phyloP scores from a whole-genome alignment of 2,113 vertebrate species.

The Chascanopsetta lugubris region DNA sequence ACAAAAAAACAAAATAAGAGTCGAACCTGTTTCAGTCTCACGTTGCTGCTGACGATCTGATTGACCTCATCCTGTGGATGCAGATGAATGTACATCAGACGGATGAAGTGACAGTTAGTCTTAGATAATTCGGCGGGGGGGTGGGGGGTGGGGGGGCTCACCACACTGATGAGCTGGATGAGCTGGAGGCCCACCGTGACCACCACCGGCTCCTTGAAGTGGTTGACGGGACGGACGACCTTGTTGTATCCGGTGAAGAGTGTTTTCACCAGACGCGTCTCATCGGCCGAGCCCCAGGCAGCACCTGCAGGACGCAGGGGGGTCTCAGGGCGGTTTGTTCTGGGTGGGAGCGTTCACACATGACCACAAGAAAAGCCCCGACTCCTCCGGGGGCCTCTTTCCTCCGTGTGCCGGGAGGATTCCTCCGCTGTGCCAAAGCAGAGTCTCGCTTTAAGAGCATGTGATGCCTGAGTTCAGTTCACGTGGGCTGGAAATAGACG shows the following conservation, averaged over 20 bases:
- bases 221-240: conserved; percentile 89
- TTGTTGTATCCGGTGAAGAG: conserved; percentile 90
- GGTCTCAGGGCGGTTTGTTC: too few species aligned
- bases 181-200: conserved; percentile 95
- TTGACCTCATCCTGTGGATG: conserved; percentile 91
- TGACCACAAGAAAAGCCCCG: too few species aligned
- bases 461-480: conserved; percentile 30
- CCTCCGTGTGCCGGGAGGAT: conserved; percentile 9
- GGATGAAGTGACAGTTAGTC: conserved; percentile 21
- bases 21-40: conserved; percentile 89
- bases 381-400: neutral
- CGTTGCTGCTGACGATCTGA: conserved; percentile 93
- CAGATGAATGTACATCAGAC: conserved; percentile 37
- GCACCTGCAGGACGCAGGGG: too few species aligned
- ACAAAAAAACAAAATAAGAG: neutral
- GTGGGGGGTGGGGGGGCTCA: conserved; percentile 55
- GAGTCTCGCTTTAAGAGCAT: conserved; percentile 38
- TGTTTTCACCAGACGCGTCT: conserved; percentile 85
- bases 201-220: conserved; percentile 84
- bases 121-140: neutral
- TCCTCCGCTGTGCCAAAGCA: neutral
- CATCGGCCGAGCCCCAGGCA: conserved; percentile 77
- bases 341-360: too few species aligned
- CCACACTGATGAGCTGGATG: conserved; percentile 98
- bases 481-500: conserved; percentile 47